Conservation (phyloP, 2,888 invertebrate species). For the Acleris sparsana region DNA sequence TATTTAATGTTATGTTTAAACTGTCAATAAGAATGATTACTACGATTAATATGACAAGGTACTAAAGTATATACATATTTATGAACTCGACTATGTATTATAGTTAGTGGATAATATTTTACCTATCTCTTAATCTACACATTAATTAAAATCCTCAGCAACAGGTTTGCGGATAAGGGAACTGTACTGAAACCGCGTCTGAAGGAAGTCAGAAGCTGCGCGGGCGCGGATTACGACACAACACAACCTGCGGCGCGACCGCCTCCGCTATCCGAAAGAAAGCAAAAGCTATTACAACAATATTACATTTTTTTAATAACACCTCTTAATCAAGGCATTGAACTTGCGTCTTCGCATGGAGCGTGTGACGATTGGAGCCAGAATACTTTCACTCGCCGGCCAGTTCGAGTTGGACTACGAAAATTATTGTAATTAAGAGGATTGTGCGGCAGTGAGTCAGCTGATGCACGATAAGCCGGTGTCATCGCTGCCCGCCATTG, state of each 20-base stretch:
- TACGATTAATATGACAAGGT: too few species aligned
- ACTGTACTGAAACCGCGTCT: constrained; percentile 7
- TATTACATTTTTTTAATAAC: constrained; percentile 71
- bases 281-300: constrained; percentile 56
- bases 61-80: too few species aligned
- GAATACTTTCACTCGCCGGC: constrained; percentile 78
- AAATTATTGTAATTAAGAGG: constrained; percentile 77
- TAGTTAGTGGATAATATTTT: neutral
- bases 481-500: constrained; percentile 68
- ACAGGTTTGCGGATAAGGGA: constrained; percentile 3
- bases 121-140: constrained; percentile 11
- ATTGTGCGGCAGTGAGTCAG: constrained; percentile 76
- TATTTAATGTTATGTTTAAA: too few species aligned
- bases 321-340: constrained; percentile 80
- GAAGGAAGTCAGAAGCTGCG: constrained; percentile 22
- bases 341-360: constrained; percentile 68
- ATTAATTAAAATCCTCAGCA: constrained; percentile 15
- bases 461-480: constrained; percentile 71
- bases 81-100: too few species aligned
- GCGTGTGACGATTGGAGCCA: constrained; percentile 71
- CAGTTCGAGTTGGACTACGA: constrained; percentile 69
- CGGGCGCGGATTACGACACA: constrained; percentile 62
- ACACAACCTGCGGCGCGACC: constrained; percentile 49
- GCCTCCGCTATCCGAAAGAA: constrained; percentile 60
- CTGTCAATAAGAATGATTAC: too few species aligned